Conservation (phyloP, 2,888 invertebrate genomes). For the Uropetala carovei region DNA sequence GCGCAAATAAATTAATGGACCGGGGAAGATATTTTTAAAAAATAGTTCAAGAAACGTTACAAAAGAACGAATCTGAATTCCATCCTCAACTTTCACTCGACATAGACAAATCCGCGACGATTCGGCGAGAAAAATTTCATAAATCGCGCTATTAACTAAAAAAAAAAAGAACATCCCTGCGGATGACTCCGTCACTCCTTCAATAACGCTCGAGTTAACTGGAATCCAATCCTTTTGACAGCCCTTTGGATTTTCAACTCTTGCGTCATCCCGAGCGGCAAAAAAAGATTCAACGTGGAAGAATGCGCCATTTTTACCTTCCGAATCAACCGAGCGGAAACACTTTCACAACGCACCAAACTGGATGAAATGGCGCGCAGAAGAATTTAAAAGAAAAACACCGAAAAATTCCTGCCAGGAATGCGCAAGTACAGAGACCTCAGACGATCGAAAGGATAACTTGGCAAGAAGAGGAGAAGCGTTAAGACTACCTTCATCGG, state of each 20-base stretch:
- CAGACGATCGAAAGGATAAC: neutral
- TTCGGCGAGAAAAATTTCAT: no score
- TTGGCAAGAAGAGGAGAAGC: neutral
- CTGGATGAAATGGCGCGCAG: neutral
- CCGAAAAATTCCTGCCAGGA: neutral
- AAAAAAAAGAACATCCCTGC: no score
- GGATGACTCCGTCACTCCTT: no score
- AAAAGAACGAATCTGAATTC: no score
- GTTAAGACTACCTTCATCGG: no score
- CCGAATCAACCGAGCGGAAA: neutral
- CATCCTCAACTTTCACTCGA: no score
- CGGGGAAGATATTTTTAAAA: no score
- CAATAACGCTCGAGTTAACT: neutral
- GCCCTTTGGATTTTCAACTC: neutral
- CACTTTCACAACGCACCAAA: neutral
- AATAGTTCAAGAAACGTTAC: no score
- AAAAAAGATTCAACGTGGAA: neutral
- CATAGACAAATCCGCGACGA: no score
- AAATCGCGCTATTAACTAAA: no score
- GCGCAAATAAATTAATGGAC: no score
- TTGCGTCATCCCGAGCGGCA: neutral
- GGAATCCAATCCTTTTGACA: neutral
- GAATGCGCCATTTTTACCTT: slow-evolving; percentile 26
- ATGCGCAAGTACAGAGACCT: neutral
- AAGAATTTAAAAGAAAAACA: neutral